Conservation (phyloP, 2,113 vertebrate species). For the Dinomys branickii region DNA sequence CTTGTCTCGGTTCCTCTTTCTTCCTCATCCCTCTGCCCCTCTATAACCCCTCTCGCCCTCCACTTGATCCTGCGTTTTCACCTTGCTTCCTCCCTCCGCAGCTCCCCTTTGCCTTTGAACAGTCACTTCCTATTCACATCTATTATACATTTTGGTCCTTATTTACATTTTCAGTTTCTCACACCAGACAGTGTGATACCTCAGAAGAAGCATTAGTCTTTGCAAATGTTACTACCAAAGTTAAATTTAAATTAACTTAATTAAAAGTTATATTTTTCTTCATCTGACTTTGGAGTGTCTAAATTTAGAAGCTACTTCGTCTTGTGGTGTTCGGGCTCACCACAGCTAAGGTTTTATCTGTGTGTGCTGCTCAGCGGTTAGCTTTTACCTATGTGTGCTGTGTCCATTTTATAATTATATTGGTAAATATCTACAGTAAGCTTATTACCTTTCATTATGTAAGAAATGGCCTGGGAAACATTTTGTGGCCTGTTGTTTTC, state of each 20-base stretch:
- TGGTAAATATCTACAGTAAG: background rate
- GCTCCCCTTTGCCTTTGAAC: background rate
- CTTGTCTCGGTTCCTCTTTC: background rate
- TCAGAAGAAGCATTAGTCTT: constrained; percentile 47
- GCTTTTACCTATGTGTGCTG: background rate
- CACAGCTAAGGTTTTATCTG: background rate
- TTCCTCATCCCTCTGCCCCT: background rate
- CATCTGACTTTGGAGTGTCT: background rate
- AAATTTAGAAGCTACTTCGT: background rate
- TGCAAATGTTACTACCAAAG: constrained; percentile 38
- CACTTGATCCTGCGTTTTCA: background rate
- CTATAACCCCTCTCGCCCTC: background rate
- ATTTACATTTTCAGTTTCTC: background rate
- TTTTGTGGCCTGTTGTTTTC: background rate
- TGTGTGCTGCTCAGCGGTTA: background rate
- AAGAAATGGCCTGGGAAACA: background rate
- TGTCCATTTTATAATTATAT: background rate
- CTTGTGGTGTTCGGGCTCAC: background rate
- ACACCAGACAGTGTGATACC: background rate
- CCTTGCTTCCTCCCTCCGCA: background rate
- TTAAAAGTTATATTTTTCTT: background rate
- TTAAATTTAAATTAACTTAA: background rate
- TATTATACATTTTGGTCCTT: background rate
- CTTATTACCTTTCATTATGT: background rate
- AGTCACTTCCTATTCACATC: background rate